Evolutionary conservation across 2,797 vertebrate species (phyloP).

Genomic region (Enteromius fasciolatus): DNA sequence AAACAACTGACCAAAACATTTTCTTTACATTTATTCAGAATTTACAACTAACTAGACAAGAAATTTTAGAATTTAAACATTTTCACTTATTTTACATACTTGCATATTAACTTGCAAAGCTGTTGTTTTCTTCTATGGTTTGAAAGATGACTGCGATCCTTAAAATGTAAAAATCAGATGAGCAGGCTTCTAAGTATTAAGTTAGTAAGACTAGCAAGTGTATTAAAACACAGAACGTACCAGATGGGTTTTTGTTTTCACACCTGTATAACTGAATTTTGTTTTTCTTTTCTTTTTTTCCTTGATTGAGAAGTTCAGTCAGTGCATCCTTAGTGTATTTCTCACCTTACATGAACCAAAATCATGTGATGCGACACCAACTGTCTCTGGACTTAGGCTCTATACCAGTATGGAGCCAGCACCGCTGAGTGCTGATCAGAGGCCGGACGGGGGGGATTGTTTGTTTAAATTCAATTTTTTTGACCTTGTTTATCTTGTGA

Average conservation of each 20-base stretch:
- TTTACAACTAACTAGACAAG: too few relatives aligned
- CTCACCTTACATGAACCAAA: conserved; percentile 48
- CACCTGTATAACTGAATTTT: conserved; percentile 49
- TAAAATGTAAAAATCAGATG: not conserved
- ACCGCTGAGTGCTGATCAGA: conserved; percentile 32
- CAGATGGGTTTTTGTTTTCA: conserved; percentile 51
- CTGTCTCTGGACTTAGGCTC: not conserved
- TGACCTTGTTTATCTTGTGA: conserved; percentile 20
- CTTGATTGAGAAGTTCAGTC: conserved; percentile 24
- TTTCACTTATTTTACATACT: not conserved
- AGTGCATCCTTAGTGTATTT: conserved; percentile 21
- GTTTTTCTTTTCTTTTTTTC: conserved; percentile 32
- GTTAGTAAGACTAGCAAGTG: not conserved
- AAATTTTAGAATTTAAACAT: not conserved
- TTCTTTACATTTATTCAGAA: not conserved
- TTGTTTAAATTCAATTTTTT: conserved; percentile 8
- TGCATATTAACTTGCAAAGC: not conserved
- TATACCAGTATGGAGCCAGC: conserved; percentile 11
- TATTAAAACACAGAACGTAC: not conserved
- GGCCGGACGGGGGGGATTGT: not conserved
- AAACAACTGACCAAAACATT: not conserved
- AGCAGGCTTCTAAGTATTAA: not conserved
- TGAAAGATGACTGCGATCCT: not conserved
- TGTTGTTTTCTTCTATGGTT: not conserved
- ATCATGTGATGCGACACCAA: conserved; percentile 19